Evolutionary conservation across 2,888 invertebrate species (phyloP).

Genomic region (Dromius quadrimaculatus): DNA sequence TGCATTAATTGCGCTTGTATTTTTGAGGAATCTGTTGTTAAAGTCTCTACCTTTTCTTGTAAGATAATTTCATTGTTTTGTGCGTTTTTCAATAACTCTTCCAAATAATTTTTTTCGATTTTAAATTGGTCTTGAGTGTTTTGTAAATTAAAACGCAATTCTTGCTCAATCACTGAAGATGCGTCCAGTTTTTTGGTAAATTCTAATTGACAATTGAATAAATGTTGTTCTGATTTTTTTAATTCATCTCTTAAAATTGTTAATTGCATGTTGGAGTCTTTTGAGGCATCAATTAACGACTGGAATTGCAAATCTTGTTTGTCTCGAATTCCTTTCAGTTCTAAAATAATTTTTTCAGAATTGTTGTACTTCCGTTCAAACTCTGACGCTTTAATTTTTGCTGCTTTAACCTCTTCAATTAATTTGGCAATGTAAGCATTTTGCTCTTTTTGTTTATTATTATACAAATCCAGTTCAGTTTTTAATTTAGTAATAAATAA

Average conservation of each 20-base stretch:
- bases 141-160: slow-evolving; percentile 54
- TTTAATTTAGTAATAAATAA: slow-evolving; percentile 58
- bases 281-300: slow-evolving; percentile 56
- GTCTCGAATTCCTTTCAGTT: slow-evolving; percentile 37
- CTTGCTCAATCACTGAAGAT: slow-evolving; percentile 57
- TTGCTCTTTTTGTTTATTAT: slow-evolving; percentile 54
- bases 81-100: slow-evolving; percentile 56
- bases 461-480: slow-evolving; percentile 56
- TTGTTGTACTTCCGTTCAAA: slow-evolving; percentile 54
- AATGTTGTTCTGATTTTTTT: slow-evolving; percentile 58
- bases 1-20: slow-evolving; percentile 44
- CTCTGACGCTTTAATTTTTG: slow-evolving; percentile 40
- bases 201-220: slow-evolving; percentile 57
- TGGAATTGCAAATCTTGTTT: slow-evolving; percentile 40
- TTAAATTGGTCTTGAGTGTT: slow-evolving; percentile 57
- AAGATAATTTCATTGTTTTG: slow-evolving; percentile 57
- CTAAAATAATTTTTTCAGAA: slow-evolving; percentile 55
- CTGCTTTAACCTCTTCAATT: slow-evolving; percentile 47
- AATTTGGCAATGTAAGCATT: slow-evolving; percentile 53
- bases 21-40: slow-evolving; percentile 40
- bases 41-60: slow-evolving; percentile 53
- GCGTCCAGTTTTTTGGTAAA: slow-evolving; percentile 59
- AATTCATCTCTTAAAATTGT: slow-evolving; percentile 59
- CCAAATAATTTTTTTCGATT: slow-evolving; percentile 54
- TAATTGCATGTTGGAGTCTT: slow-evolving; percentile 59